A percentile compares a stretch with the other conserved stretches of the same genome.
phyloP scores from a whole-genome alignment of 2,888 invertebrate genomes.

The Diarsia mendica region DNA sequence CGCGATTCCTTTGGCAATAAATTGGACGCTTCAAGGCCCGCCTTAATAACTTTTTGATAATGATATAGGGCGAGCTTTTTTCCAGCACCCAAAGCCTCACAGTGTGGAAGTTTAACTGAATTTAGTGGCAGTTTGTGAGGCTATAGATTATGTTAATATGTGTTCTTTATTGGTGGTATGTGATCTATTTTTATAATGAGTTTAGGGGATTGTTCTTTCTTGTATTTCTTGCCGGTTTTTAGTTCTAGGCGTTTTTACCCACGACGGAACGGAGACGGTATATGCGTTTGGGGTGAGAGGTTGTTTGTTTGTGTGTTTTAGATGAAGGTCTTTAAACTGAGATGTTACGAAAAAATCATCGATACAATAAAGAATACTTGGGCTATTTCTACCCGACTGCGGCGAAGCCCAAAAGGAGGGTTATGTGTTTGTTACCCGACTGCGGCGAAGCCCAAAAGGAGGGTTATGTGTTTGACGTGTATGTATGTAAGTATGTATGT shows the following conservation, averaged over 20 bases:
- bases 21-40: slow-evolving; percentile 67
- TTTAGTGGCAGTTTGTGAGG: slow-evolving; percentile 75
- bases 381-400: too few relatives aligned
- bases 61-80: slow-evolving; percentile 74
- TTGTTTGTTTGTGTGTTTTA: too few relatives aligned
- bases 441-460: too few relatives aligned
- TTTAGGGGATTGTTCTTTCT: slow-evolving; percentile 22
- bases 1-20: slow-evolving; percentile 62
- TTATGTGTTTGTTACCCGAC: too few relatives aligned
- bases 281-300: too few relatives aligned
- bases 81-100: slow-evolving; percentile 60
- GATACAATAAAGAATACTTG: too few relatives aligned
- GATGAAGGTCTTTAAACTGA: too few relatives aligned
- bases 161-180: slow-evolving; percentile 73
- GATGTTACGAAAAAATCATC: too few relatives aligned
- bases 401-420: too few relatives aligned
- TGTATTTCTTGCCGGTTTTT: neutral
- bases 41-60: slow-evolving; percentile 80
- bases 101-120: slow-evolving; percentile 75
- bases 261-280: too few relatives aligned
- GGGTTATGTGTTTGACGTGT: too few relatives aligned
- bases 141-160: slow-evolving; percentile 72
- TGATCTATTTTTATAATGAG: slow-evolving; percentile 59
- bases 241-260: neutral
- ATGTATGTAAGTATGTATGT: too few relatives aligned